Base-by-base conservation (phyloP, 2,888 invertebrate species). In the Allophyes oxyacanthae region DNA sequence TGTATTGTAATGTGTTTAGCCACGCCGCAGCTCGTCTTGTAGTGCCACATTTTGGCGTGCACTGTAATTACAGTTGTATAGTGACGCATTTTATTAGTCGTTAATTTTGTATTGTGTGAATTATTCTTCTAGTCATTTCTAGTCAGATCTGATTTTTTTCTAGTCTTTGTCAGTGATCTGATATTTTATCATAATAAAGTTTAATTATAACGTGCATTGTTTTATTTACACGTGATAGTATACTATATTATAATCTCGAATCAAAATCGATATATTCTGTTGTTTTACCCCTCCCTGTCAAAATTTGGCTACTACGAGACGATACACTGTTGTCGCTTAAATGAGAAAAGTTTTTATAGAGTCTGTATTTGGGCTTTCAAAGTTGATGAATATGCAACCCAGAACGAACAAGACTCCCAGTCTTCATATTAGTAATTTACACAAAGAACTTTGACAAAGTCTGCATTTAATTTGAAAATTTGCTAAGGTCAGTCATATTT, bases 11-110 rank as follows among this genome's bases (percentile, higher is more conserved):
- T 83, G 79, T 88, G 85, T 90, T 77, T 83, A 84, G 87, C 85
- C 82, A 82, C 79, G 82, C 87, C 84, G 78, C 84, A 83, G 89
- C 82, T 91, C 92, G 94, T 94, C 93, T 94, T 93, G 93, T 93
- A 93, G 91, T 84, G 92, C 89, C 91, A 87, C 77, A 72, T 83
- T 74, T 88, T 89, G 90, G 89, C 89, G 81, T 81, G 81, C 86
- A 84, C 83, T 81, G 78, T 85, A 78, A 49, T 81, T 77, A 73
- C 52, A 71, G 55, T 82, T 81, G 82, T 81, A 83, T 77, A 73
- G 68, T 66, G 46, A 66, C 70, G 77, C 77, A 80, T 78, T 83
- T 79, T 44, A 57, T 73, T 75, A 76, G 66, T 77, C 75, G 63
- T 77, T 69, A 66, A 64, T 79, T 78, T 78, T 82, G 78, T 83